A percentile compares a stretch with the other conserved stretches of the same genome.
phyloP scores from a whole-genome alignment of 2,797 vertebrate genomes.

The Distichodus sexfasciatus region DNA sequence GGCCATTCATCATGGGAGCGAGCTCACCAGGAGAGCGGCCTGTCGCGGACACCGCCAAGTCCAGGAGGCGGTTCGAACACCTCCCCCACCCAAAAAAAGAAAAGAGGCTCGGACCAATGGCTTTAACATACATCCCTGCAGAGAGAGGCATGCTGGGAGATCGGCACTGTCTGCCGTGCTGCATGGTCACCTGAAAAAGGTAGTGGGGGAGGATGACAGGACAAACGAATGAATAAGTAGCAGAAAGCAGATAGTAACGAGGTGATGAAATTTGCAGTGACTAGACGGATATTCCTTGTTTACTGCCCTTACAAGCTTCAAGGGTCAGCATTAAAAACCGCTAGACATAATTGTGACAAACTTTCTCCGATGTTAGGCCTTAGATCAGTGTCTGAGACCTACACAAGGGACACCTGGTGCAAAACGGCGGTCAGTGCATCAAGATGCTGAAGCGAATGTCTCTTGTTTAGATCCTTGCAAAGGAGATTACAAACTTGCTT shows the following conservation, averaged over 20 bases:
- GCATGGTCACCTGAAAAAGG: constrained; percentile 20
- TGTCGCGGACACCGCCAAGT: constrained; percentile 70
- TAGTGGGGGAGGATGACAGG: not conserved
- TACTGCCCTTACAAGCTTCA: not conserved
- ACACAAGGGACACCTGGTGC: too few species aligned
- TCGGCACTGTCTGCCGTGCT: constrained; percentile 50
- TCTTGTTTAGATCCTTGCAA: too few species aligned
- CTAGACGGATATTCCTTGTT: not conserved
- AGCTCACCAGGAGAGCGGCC: constrained; percentile 74
- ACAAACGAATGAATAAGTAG: constrained; percentile 25
- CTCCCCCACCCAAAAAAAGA: too few species aligned
- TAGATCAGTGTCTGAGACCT: too few species aligned
- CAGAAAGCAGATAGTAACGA: not conserved
- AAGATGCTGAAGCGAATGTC: too few species aligned
- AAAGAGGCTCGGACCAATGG: constrained; percentile 60
- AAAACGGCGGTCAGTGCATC: too few species aligned
- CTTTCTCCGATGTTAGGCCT: too few species aligned
- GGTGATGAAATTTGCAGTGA: not conserved
- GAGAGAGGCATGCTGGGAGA: constrained; percentile 55
- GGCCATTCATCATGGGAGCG: constrained; percentile 74
- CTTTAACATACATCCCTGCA: constrained; percentile 69
- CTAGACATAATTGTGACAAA: too few species aligned
- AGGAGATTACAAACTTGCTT: too few species aligned
- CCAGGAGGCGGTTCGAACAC: constrained; percentile 61
- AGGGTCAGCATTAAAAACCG: too few species aligned